phyloP scores from a whole-genome alignment of 2,797 vertebrate genomes.

The Poecilia velifera region DNA sequence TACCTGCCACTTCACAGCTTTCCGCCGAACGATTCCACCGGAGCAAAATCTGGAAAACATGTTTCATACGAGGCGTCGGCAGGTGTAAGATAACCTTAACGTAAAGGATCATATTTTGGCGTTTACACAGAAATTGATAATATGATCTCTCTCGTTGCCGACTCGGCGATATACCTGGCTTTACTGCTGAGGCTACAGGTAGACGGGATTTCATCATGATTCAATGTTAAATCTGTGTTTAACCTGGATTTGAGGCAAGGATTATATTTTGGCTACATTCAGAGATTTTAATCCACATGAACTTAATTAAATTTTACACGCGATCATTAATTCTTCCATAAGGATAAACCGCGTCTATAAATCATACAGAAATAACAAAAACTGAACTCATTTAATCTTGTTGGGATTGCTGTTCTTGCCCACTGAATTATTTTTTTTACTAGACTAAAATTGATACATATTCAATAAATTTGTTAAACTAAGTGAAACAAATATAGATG shows the following conservation, averaged over 20 bases:
- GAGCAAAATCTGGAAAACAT: not conserved
- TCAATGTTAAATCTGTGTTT: not conserved
- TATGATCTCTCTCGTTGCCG: not conserved
- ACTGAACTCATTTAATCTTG: not conserved
- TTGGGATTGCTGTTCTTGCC: not conserved
- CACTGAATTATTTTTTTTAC: not conserved
- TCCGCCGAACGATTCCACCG: not conserved
- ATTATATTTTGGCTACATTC: not conserved
- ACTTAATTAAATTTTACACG: not conserved
- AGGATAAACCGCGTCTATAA: not conserved
- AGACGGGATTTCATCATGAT: not conserved
- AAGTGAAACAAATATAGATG: not conserved
- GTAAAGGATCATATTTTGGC: not conserved
- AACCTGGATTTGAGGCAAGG: not conserved
- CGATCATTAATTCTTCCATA: not conserved
- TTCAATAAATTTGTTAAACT: not conserved
- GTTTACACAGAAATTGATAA: not conserved
- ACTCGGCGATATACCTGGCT: not conserved
- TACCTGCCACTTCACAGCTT: conserved; percentile 4
- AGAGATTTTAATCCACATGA: not conserved
- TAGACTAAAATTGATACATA: not conserved
- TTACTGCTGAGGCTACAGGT: not conserved
- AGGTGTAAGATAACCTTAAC: not conserved
- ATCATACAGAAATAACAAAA: not conserved
- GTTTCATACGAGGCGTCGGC: not conserved